Conservation (phyloP, 2,113 vertebrate species). For the Microcebus lehilahytsara region DNA sequence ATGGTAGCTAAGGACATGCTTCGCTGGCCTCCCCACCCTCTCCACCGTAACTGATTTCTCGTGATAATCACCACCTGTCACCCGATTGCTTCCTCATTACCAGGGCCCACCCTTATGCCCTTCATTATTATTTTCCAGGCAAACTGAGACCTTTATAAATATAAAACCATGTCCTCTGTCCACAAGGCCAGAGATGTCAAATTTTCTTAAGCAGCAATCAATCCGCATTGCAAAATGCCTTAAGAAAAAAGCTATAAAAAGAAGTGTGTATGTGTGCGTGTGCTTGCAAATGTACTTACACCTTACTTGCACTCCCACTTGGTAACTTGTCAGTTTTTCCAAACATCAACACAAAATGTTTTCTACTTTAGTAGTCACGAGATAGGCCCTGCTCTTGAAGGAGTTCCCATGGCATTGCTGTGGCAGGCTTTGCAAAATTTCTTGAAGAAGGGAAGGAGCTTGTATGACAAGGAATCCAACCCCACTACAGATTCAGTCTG, state of each 20-base stretch:
- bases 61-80: too few species aligned
- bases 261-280: neutral
- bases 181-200: neutral
- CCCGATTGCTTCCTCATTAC: neutral
- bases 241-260: neutral
- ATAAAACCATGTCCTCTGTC: neutral
- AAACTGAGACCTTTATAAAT: neutral
- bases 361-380: conserved; percentile 32
- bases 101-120: neutral
- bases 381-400: conserved; percentile 10
- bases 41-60: neutral
- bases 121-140: neutral
- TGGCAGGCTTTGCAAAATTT: neutral
- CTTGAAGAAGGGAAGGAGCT: too few species aligned
- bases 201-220: neutral
- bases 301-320: neutral
- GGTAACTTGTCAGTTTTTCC: neutral
- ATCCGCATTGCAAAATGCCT: neutral
- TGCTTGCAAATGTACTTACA: neutral
- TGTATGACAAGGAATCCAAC: too few species aligned
- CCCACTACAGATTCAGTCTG: neutral
- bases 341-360: neutral
- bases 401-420: conserved; percentile 74
- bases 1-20: neutral
- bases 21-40: too few species aligned